Evolutionary conservation across 1,140 invertebrate species (phyloP), one percentile per base, ranked within the genome.

Genomic region (Aphidius gifuensis): DNA sequence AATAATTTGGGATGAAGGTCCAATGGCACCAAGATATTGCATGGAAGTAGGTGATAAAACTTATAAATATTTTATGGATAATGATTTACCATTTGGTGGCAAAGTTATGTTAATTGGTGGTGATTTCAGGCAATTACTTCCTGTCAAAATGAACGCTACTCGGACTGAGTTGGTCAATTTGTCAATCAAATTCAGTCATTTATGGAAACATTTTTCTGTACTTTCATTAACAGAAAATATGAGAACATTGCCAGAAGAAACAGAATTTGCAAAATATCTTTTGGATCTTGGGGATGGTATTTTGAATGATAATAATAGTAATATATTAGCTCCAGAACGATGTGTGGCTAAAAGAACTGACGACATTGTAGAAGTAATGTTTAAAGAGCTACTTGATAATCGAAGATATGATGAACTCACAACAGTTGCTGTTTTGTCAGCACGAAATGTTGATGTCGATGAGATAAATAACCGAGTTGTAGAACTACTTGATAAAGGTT

Each of bases 1-100:
- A 42, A 67, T 71, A 21, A 63, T 76, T 49, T 74, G 67, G 67
- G 73, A 74, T 59, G 74, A 76, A 61, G 72, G 68, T 40, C 53
- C 53, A 7, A 57, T 57, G 55, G 40, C 42, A 21, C 55, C 42
- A 21, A 11, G 42, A 5, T 57, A 57, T 45, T 5, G 39, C 6
- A n/a, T 44, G 44, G 55, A 57, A 45, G 23, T 57, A 44, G 23
- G 42, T 11, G 23, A 57, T 57, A 16, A 7, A 8, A 9, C 44
- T 21, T 57, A 43, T 7, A 39, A 23, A 23, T 39, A 57, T 45
- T 43, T 57, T 57, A 45, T 57, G 55, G 8, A 57, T 45, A 57
- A 57, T 21, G n/a, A 11, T 9, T 21, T 44, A 45, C 55, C 55
- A 45, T 57, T 57, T 57, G 43, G 16, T 7, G 55, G 55, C 5